A percentile compares a stretch with the other conserved stretches of the same genome.
These are phyloP conservation scores for Zaprionus ornatus DNA, from an alignment of 1,140 invertebrate species.

Conservation along the genomic window DNA sequence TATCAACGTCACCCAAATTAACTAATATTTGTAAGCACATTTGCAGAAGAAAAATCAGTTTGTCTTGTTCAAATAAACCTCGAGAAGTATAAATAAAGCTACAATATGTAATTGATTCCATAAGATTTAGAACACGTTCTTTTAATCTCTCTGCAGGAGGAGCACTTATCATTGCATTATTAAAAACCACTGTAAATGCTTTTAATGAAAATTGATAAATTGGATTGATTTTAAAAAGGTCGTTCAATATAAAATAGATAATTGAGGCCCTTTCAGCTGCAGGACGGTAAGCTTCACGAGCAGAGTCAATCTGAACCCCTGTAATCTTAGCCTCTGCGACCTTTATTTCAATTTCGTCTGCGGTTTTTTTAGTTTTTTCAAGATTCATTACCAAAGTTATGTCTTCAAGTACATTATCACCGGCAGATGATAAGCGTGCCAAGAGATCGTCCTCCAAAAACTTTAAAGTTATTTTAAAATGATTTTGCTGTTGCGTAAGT, in stretches of 20 bases:
- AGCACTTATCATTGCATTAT: conserved; percentile 91
- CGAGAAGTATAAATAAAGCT: conserved; percentile 95
- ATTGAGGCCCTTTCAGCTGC: conserved; percentile 94
- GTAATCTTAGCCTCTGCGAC: conserved; percentile 93
- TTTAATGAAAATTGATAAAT: conserved; percentile 99
- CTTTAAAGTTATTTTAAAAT: conserved; percentile 97
- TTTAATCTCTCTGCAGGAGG: conserved; percentile 88
- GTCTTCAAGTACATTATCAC: conserved; percentile 95
- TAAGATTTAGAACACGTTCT: conserved; percentile 90
- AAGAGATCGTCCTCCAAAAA: conserved; percentile 95
- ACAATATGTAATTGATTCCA: conserved; percentile 94
- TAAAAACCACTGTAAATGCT: conserved; percentile 96
- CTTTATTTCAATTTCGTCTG: conserved; percentile 95
- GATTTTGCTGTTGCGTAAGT: conserved; percentile 96
- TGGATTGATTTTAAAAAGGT: conserved; percentile 96
- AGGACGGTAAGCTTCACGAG: conserved; percentile 94
- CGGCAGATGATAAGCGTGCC: conserved; percentile 93
- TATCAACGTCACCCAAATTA: conserved; percentile 88
- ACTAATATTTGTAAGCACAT: conserved; percentile 91
- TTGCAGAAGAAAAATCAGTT: conserved; percentile 95
- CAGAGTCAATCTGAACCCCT: conserved; percentile 94
- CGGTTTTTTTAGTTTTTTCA: conserved; percentile 96
- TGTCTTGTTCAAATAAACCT: conserved; percentile 96
- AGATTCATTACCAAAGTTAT: conserved; percentile 95
- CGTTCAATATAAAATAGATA: conserved; percentile 97